Evolutionary conservation across 2,113 vertebrate genomes (phyloP).

Genomic region (Motacilla alba): DNA sequence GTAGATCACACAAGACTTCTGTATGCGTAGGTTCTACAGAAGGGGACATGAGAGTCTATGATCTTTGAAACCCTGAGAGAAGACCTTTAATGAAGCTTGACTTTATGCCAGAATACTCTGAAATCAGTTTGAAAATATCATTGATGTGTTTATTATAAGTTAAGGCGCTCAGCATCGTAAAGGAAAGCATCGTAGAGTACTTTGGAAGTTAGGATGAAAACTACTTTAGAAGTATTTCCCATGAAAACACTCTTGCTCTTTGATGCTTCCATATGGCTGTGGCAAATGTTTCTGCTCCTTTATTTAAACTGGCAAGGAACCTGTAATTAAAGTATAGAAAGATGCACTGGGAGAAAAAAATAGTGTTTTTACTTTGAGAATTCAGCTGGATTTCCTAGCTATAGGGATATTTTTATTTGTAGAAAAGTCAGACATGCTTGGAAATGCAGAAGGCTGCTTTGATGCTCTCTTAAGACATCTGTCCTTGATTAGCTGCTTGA

Average conservation of each 20-base stretch:
- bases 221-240: not conserved
- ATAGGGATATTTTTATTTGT: not conserved
- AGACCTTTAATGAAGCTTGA: not conserved
- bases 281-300: not conserved
- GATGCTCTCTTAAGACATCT: not conserved
- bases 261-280: not conserved
- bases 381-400: not conserved
- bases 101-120: not conserved
- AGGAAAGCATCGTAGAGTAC: not conserved
- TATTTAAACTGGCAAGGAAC: not conserved
- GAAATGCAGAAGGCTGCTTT: not conserved
- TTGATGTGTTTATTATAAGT: not conserved
- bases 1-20: not conserved
- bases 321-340: not conserved
- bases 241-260: not conserved
- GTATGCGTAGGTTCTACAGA: not conserved
- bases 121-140: not conserved
- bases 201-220: not conserved
- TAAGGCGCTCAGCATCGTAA: not conserved
- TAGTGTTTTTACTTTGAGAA: not conserved
- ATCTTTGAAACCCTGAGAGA: not conserved
- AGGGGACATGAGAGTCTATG: not conserved
- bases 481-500: slow-evolving; percentile 30
- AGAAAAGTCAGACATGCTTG: not conserved
- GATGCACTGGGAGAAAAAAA: not conserved